A percentile compares a stretch with the other conserved stretches of the same genome.
Evolutionary conservation across 1,140 invertebrate species (phyloP).

Genomic region (Formica exsecta): DNA sequence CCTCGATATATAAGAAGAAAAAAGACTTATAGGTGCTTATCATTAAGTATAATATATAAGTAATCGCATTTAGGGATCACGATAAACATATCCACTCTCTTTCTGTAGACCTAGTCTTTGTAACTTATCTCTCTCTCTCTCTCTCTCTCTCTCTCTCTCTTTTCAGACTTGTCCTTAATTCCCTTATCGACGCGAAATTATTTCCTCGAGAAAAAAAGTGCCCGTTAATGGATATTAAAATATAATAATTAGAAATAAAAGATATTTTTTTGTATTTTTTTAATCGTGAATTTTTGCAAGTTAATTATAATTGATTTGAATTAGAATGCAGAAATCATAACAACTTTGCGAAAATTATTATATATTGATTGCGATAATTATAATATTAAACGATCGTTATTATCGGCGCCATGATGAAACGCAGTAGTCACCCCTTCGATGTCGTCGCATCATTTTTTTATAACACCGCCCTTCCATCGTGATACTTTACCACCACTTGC

Average conservation of each 20-base stretch:
- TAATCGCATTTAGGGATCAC: background rate
- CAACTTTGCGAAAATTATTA: background rate
- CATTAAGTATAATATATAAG: background rate
- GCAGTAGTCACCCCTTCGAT: constrained; percentile 41
- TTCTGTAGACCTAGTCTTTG: background rate
- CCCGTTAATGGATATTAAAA: background rate
- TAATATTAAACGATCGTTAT: constrained; percentile 14
- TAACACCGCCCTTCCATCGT: constrained; percentile 45
- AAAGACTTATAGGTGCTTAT: background rate
- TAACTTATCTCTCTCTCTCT: background rate
- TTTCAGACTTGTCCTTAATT: background rate
- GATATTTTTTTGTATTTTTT: background rate
- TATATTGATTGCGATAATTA: no score
- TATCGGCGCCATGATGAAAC: constrained; percentile 24
- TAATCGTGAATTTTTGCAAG: background rate
- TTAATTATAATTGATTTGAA: constrained; percentile 16
- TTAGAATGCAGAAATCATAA: background rate
- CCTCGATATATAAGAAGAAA: background rate
- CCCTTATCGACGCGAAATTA: background rate
- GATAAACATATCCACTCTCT: background rate
- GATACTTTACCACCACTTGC: constrained; percentile 58
- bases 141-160: background rate
- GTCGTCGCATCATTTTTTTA: constrained; percentile 66
- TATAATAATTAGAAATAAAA: constrained; percentile 1
- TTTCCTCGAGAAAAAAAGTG: background rate